These are phyloP conservation scores for Morone saxatilis DNA, from an alignment of 2,113 vertebrate species.

Conservation along the genomic window DNA sequence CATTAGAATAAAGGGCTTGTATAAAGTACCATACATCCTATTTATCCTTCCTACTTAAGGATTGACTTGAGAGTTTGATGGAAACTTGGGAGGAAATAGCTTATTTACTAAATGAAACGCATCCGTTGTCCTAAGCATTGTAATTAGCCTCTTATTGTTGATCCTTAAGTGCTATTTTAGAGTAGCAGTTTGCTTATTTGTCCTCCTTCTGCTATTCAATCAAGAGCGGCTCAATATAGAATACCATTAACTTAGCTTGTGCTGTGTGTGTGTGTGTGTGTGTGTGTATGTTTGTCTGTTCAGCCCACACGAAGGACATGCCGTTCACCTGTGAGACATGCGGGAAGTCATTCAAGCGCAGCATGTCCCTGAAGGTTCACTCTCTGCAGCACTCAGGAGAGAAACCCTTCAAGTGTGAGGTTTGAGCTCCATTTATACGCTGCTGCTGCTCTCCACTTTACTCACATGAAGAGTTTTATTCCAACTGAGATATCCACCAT, in stretches of 20 bases:
- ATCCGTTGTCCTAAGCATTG: constrained; percentile 20
- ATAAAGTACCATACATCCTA: not conserved
- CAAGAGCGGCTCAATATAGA: constrained; percentile 9
- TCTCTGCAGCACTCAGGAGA: constrained; percentile 97
- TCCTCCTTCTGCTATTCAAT: constrained; percentile 21
- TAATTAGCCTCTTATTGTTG: constrained; percentile 25
- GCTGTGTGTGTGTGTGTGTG: constrained; percentile 36
- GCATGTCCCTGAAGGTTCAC: constrained; percentile 98
- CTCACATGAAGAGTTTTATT: constrained; percentile 12
- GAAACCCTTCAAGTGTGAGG: constrained; percentile 98
- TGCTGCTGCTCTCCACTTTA: constrained; percentile 1
- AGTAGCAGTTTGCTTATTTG: constrained; percentile 7
- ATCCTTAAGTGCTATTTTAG: constrained; percentile 15
- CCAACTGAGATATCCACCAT: not conserved
- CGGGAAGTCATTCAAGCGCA: constrained; percentile 97
- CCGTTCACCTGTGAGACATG: constrained; percentile 98
- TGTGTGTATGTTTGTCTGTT: constrained; percentile 36
- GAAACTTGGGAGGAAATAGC: constrained; percentile 41
- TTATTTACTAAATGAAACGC: constrained; percentile 33
- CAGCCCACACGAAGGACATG: constrained; percentile 99
- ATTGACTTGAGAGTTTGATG: constrained; percentile 40
- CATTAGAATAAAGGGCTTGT: not conserved
- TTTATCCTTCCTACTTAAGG: not conserved
- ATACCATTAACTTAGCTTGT: constrained; percentile 24
- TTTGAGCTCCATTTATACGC: constrained; percentile 75